phyloP scores from a whole-genome alignment of 2,797 vertebrate species.

The Acanthis flammea region DNA sequence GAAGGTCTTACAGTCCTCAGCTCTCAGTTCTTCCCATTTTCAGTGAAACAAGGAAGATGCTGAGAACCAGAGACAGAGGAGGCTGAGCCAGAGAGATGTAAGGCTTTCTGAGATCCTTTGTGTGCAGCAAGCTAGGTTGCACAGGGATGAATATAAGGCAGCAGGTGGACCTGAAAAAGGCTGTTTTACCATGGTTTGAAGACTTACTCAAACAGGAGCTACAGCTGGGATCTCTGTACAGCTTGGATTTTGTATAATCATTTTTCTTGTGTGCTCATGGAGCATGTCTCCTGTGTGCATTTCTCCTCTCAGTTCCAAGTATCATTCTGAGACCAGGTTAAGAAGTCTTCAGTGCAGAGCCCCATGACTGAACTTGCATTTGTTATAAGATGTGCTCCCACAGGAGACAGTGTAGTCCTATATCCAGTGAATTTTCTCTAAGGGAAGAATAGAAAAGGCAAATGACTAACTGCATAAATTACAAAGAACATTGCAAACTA shows the following conservation, averaged over 20 bases:
- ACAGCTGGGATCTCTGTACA: neutral
- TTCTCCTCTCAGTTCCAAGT: neutral
- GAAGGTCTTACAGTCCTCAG: neutral
- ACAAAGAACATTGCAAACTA: neutral
- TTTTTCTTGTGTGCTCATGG: too few species aligned
- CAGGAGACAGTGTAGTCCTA: neutral
- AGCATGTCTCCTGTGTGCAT: rapidly evolving
- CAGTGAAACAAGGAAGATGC: neutral
- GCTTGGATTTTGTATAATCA: neutral
- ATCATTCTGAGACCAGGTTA: neutral
- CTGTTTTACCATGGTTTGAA: neutral
- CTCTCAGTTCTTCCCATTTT: neutral
- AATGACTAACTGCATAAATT: neutral
- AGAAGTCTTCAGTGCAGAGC: neutral
- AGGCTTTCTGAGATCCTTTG: neutral
- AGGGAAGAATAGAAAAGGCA: neutral
- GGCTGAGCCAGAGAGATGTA: neutral
- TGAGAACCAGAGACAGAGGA: neutral
- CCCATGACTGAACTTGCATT: neutral
- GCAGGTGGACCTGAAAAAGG: neutral
- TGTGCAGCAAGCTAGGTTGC: neutral
- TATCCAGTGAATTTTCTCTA: neutral
- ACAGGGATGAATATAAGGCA: neutral
- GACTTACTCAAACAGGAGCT: neutral
- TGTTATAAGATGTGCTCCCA: neutral